Conservation (phyloP, 2,888 invertebrate species). For the Copidosoma aretas region DNA sequence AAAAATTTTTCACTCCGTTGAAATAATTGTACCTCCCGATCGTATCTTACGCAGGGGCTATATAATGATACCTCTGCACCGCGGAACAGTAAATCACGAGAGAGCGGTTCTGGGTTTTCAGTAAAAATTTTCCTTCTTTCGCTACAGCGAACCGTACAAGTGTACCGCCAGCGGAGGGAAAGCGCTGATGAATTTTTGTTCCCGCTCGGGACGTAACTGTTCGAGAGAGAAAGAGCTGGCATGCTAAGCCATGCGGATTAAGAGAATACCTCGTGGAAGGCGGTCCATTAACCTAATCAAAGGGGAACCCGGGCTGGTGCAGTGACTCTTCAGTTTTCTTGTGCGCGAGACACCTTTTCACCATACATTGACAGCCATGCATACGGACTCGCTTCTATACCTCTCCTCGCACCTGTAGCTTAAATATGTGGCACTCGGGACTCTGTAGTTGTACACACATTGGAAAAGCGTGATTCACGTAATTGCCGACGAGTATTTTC, state of each 20-base stretch:
- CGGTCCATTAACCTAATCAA: conserved; percentile 35
- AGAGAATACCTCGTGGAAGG: conserved; percentile 2
- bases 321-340: conserved; percentile 19
- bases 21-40: too few relatives aligned
- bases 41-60: too few relatives aligned
- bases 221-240: conserved; percentile 2
- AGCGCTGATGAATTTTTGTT: neutral
- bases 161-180: neutral
- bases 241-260: conserved; percentile 6
- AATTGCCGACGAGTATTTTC: neutral
- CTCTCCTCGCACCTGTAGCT: neutral
- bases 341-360: too few relatives aligned
- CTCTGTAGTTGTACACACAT: conserved; percentile 16
- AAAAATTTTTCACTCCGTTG: too few relatives aligned
- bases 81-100: too few relatives aligned
- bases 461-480: conserved; percentile 3
- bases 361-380: too few relatives aligned
- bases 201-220: neutral
- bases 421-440: too few relatives aligned
- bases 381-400: neutral
- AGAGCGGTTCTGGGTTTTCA: too few relatives aligned
- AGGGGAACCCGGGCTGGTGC: conserved; percentile 15
- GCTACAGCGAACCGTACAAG: too few relatives aligned
- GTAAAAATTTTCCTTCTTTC: too few relatives aligned
- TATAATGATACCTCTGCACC: too few relatives aligned